A percentile compares a stretch with the other conserved stretches of the same genome.
Evolutionary conservation across 2,888 invertebrate species (phyloP).

Genomic region (Drosophila dives): DNA sequence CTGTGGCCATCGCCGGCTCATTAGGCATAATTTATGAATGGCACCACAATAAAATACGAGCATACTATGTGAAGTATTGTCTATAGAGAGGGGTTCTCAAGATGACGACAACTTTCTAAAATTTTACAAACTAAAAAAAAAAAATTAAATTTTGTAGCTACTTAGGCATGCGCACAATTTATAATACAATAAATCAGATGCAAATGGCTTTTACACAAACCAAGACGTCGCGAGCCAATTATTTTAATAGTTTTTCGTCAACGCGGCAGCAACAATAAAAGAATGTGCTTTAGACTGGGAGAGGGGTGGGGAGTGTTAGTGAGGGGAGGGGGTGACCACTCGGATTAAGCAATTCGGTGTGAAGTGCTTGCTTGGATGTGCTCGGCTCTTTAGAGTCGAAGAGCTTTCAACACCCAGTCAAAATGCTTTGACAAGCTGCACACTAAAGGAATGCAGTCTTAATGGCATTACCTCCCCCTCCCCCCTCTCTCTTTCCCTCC

Average conservation of each 20-base stretch:
- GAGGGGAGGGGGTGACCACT: slow-evolving; percentile 34
- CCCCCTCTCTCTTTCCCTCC: neutral
- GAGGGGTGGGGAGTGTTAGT: neutral
- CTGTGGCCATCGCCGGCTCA: slow-evolving; percentile 47
- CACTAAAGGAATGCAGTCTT: slow-evolving; percentile 65
- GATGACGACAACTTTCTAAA: slow-evolving; percentile 71
- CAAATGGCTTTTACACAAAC: slow-evolving; percentile 71
- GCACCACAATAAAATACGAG: slow-evolving; percentile 64
- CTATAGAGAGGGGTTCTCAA: slow-evolving; percentile 26
- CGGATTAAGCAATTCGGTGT: slow-evolving; percentile 73
- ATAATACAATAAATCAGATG: slow-evolving; percentile 74
- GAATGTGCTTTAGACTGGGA: slow-evolving; percentile 31
- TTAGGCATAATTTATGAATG: slow-evolving; percentile 76
- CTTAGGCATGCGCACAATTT: slow-evolving; percentile 79
- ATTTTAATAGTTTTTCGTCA: slow-evolving; percentile 76
- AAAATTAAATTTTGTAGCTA: slow-evolving; percentile 56
- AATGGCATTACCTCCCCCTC: slow-evolving; percentile 46
- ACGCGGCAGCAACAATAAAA: slow-evolving; percentile 44
- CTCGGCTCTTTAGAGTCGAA: slow-evolving; percentile 47
- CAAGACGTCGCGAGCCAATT: slow-evolving; percentile 71
- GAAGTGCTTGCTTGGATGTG: slow-evolving; percentile 65
- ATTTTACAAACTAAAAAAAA: slow-evolving; percentile 25
- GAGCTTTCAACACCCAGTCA: slow-evolving; percentile 74
- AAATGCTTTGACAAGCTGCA: slow-evolving; percentile 63
- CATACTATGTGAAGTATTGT: slow-evolving; percentile 21